A percentile compares a stretch with the other conserved stretches of the same genome.
Conservation (phyloP, 2,797 vertebrate species). For the Eulemur albifrons region DNA sequence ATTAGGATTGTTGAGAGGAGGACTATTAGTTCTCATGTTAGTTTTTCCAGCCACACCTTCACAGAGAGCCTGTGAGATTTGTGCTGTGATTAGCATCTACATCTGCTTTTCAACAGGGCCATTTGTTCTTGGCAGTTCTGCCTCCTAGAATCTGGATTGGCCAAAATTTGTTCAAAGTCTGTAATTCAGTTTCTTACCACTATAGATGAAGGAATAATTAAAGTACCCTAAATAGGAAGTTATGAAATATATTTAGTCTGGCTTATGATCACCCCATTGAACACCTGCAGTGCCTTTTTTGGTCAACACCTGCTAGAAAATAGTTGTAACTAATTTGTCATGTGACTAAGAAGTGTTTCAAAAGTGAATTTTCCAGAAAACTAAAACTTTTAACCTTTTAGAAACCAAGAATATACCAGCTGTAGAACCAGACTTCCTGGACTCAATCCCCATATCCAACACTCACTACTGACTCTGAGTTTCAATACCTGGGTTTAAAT, state of each 20-base stretch:
- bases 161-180: conserved; percentile 32
- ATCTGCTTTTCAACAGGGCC: conserved; percentile 42
- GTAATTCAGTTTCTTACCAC: conserved; percentile 39
- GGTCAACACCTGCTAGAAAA: conserved; percentile 25
- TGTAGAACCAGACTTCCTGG: not conserved
- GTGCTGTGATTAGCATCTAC: conserved; percentile 40
- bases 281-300: conserved; percentile 28
- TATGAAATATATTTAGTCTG: conserved; percentile 45
- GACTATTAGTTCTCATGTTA: conserved; percentile 27
- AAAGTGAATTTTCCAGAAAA: conserved; percentile 46
- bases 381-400: conserved; percentile 30
- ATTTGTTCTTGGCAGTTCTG: conserved; percentile 7
- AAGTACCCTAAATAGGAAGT: conserved; percentile 27
- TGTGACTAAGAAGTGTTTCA: conserved; percentile 29
- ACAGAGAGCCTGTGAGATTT: not conserved
- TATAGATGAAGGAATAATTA: conserved; percentile 25
- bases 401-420: not conserved
- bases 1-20: conserved; percentile 6
- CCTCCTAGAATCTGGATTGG: conserved; percentile 28
- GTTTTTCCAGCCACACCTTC: conserved; percentile 54
- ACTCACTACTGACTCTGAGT: not conserved
- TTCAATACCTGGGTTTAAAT: not conserved
- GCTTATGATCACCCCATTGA: not conserved
- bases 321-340: not conserved
- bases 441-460: not conserved